Base-by-base conservation (phyloP, 2,888 invertebrate genomes). In the Malthinus flaveolus region DNA sequence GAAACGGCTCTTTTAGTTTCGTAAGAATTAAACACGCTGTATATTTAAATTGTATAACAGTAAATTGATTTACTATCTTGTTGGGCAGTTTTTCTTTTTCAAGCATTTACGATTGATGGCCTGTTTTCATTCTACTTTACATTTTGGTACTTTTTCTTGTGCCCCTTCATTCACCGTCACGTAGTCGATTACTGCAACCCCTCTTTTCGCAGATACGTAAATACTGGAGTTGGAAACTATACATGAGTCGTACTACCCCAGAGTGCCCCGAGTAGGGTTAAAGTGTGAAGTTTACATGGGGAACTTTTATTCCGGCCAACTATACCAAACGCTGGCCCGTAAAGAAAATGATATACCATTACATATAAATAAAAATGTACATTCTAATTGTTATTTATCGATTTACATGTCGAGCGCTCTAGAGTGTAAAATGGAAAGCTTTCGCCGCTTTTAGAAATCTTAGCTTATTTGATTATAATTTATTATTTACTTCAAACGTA, bases 121-220 rank as follows among this genome's bases (percentile, higher is more conserved):
- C 15, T 42, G 39, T 42, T 42, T 42, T 42, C 39, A 15, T 42
- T 42, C 39, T 42, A 42, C 39, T 42, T 42, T 42, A 42, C 39
- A 42, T 42, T 42, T 42, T 42, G 23, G 39, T 42, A 42, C 39
- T 42, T 42, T 42, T 42, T 42, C 39, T 42, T 42, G 39, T 42
- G 39, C 39, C 23, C 39, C 39, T 42, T 42, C 39, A 42, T 42
- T 42, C 39, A 42, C 39, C 39, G 39, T 42, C 39, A 42, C 39
- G 39, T 42, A 42, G 39, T 42, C 39, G 39, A 42, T 42, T 42
- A 42, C 39, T 42, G n/a, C 39, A 42, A 23, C 39, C 39, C 39
- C 39, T 42, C 39, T 42, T 42, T 42, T 42, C 39, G 39, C 23
- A 15, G 39, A 42, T 42, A 15, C 39, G 39, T 42, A 42, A 42